phyloP scores from a whole-genome alignment of 2,113 vertebrate genomes.

The Seriola aureovittata region DNA sequence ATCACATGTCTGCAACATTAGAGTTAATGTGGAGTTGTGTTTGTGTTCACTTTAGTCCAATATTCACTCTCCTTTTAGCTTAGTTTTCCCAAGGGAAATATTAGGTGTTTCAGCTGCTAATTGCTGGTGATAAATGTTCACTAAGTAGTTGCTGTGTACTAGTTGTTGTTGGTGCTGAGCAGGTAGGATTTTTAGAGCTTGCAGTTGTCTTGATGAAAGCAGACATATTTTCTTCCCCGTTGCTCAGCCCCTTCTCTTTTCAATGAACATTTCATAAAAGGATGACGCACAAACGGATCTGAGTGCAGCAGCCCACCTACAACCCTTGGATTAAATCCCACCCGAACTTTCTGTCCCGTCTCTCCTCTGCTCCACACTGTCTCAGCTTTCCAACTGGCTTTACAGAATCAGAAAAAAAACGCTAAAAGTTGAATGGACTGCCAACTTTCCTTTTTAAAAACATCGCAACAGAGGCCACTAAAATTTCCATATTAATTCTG shows the following conservation, averaged over 20 bases:
- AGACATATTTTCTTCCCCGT: background rate
- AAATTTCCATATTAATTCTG: slow-evolving; percentile 25
- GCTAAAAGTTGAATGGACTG: slow-evolving; percentile 8
- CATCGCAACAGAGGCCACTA: background rate
- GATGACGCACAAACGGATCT: background rate
- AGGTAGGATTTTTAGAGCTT: background rate
- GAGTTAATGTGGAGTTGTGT: background rate
- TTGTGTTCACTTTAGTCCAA: background rate
- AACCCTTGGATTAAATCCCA: background rate
- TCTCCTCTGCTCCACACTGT: background rate
- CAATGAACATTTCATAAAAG: slow-evolving; percentile 1
- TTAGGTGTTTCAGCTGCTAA: background rate
- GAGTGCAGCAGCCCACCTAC: slow-evolving; percentile 23
- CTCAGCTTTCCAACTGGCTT: slow-evolving; percentile 32
- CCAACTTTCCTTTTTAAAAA: slow-evolving; percentile 40
- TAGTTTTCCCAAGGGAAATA: background rate
- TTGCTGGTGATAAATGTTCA: background rate
- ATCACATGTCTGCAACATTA: background rate
- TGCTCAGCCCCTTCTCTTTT: background rate
- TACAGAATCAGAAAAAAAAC: background rate
- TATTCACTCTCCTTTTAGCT: background rate
- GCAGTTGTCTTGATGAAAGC: background rate
- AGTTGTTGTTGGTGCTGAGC: background rate
- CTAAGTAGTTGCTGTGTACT: background rate
- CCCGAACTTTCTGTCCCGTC: slow-evolving; percentile 32